Percentiles rank a stretch among this genome's conserved stretches.
Conservation (phyloP, 2,888 invertebrate species). For the Neuroscelio doddi region DNA sequence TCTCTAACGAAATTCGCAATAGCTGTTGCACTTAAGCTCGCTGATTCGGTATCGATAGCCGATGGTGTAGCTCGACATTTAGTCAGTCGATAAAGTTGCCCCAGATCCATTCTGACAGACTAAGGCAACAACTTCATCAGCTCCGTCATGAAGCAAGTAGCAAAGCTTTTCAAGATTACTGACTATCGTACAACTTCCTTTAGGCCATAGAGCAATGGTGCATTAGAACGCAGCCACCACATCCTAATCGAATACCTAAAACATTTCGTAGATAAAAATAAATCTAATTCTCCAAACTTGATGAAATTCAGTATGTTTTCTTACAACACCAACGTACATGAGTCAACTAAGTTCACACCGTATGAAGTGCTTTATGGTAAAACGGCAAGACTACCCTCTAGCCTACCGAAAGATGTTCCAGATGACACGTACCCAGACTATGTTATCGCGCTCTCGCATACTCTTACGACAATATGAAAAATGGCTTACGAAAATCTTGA, state of each 20-base stretch:
- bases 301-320: background rate
- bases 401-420: no score
- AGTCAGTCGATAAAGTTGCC: background rate
- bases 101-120: background rate
- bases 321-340: constrained; percentile 3
- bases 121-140: background rate
- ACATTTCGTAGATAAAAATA: background rate
- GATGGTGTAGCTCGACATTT: no score
- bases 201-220: constrained; percentile 1
- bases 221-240: constrained; percentile 1
- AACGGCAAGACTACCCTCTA: constrained; percentile 6
- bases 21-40: no score
- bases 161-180: constrained; percentile 6
- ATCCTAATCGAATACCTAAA: no score
- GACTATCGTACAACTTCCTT: constrained; percentile 2
- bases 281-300: background rate
- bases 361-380: constrained; percentile 24
- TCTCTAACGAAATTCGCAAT: no score
- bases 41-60: no score
- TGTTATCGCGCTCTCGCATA: no score
- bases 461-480: no score
- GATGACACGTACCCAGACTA: no score
- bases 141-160: background rate
- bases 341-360: constrained; percentile 16
- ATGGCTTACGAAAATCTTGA: no score